A percentile compares a stretch with the other conserved stretches of the same genome.
phyloP scores from a whole-genome alignment of 2,888 invertebrate species.

The Pristionchus arcanus region DNA sequence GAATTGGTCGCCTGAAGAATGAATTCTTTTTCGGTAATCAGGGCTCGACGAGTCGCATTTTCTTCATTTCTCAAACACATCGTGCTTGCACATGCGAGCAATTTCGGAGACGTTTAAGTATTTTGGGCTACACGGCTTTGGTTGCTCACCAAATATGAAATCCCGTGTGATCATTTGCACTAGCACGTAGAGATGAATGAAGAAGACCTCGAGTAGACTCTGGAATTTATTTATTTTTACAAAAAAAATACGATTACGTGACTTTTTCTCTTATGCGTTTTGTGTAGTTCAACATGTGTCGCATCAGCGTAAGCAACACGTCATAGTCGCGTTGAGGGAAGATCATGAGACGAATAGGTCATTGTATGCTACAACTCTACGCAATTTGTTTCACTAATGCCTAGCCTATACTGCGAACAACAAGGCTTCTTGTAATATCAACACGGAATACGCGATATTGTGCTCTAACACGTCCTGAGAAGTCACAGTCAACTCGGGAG shows the following conservation, averaged over 20 bases:
- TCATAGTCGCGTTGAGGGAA: background rate
- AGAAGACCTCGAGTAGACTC: background rate
- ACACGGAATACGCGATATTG: too few species aligned
- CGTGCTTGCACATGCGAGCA: too few species aligned
- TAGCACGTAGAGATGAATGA: background rate
- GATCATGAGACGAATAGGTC: background rate
- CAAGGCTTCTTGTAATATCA: too few species aligned
- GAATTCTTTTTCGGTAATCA: background rate
- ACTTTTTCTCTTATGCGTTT: background rate
- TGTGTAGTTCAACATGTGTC: background rate
- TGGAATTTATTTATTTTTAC: background rate
- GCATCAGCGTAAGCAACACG: background rate
- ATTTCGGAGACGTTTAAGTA: too few species aligned
- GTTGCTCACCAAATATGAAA: background rate
- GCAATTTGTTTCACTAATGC: too few species aligned
- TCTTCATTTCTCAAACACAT: too few species aligned
- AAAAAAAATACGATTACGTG: background rate
- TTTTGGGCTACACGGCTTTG: too few species aligned
- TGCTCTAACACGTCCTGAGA: too few species aligned
- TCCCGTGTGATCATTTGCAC: background rate
- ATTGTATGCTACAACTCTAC: too few species aligned
- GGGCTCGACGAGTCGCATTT: background rate
- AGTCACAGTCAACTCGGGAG: too few species aligned
- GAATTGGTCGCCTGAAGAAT: background rate
- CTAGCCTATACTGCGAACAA: too few species aligned